phyloP scores from a whole-genome alignment of 2,113 vertebrate species.

The Pteruthius melanotis region DNA sequence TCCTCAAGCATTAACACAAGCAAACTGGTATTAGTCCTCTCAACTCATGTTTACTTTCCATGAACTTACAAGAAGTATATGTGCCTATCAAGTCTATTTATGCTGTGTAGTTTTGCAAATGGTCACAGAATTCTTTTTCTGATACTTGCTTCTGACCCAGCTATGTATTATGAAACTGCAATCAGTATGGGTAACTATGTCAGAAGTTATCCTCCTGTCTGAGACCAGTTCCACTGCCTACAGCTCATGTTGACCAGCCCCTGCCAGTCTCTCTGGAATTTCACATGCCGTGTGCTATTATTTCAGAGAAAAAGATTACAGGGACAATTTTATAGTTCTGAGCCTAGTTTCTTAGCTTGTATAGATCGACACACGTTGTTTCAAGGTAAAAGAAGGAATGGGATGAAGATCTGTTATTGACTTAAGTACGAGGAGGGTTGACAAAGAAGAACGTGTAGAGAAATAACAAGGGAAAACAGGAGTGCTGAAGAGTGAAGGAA shows the following conservation, averaged over 20 bases:
- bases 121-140: neutral
- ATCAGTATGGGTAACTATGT: neutral
- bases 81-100: neutral
- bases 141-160: neutral
- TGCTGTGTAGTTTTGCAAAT: neutral
- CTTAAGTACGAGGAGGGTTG: neutral
- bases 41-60: neutral
- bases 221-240: neutral
- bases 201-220: neutral
- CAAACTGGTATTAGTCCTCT: neutral
- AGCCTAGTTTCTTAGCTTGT: neutral
- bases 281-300: fast-evolving
- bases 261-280: neutral
- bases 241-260: neutral
- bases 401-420: neutral
- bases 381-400: neutral
- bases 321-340: neutral
- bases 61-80: neutral
- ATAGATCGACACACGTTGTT: neutral
- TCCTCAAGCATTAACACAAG: neutral
- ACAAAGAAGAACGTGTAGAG: neutral
- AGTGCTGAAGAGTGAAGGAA: neutral
- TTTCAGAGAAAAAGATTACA: neutral
- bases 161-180: neutral
- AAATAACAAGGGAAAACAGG: neutral